These are phyloP conservation scores for Anaspis maculata DNA, from an alignment of 2,888 invertebrate species.

Conservation along the genomic window DNA sequence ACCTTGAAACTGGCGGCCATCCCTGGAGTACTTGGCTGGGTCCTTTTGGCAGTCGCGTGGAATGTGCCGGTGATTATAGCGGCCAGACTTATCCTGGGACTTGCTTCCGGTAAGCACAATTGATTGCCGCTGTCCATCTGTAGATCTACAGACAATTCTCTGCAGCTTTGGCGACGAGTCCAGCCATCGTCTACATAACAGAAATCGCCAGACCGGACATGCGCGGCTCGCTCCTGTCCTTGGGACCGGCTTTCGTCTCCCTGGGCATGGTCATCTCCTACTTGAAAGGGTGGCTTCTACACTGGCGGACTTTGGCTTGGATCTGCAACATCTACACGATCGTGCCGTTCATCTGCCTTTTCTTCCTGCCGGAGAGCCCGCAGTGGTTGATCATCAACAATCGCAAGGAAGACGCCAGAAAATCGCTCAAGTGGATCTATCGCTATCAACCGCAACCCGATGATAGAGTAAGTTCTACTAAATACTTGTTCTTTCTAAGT, in stretches of 20 bases:
- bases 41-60: constrained; percentile 43
- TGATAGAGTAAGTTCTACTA: constrained; percentile 34
- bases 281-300: constrained; percentile 45
- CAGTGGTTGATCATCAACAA: constrained; percentile 52
- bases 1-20: constrained; percentile 45
- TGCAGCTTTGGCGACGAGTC: constrained; percentile 49
- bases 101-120: constrained; percentile 41
- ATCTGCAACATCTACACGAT: constrained; percentile 45
- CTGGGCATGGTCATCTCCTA: constrained; percentile 51
- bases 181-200: constrained; percentile 54
- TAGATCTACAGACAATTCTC: too few relatives aligned
- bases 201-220: constrained; percentile 52
- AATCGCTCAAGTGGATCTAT: constrained; percentile 45
- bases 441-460: constrained; percentile 38
- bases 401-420: constrained; percentile 45
- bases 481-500: too few relatives aligned
- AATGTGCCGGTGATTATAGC: constrained; percentile 44
- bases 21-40: constrained; percentile 46
- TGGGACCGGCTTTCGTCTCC: constrained; percentile 50
- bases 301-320: constrained; percentile 51
- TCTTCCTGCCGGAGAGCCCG: constrained; percentile 51
- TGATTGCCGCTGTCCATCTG: too few relatives aligned
- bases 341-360: constrained; percentile 44
- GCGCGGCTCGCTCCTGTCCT: constrained; percentile 50
- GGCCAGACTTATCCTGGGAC: constrained; percentile 45